Base-by-base conservation (phyloP, 2,888 invertebrate species). In the Polyommatus iphigenia region DNA sequence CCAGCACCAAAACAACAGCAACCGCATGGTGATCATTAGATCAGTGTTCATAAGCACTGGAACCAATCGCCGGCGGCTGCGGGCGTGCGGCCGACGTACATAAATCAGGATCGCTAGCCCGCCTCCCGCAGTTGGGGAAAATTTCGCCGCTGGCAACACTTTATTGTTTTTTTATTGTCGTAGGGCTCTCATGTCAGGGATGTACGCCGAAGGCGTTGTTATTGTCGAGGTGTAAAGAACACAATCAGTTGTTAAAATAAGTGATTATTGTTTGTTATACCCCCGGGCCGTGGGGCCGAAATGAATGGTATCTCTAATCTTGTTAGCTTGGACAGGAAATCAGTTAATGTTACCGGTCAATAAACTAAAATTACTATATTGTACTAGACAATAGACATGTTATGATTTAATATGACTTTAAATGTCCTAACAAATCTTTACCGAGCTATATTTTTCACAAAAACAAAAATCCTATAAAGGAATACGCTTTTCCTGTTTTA, bases 71-170 rank as follows among this genome's bases (percentile, higher is more conserved):
- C 81, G 76, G 79, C 82, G 84, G 82, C 78, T 81, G 79, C 80
- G 85, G 82, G 80, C 81, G 84, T 85, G 85, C 83, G 79, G 78
- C 81, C 80, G 82, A 85, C 79, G 81, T 82, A 83, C 81, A 81
- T 86, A 85, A 85, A 84, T 82, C 85, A 84, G 82, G 83, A 80
- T 81, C 82, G 81, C 82, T 80, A 82, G 80, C 81, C 84, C 81
- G 82, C 80, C 80, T 80, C 80, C 82, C n/a, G 72, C 72, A 72
- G 24, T 72, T 41, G 72, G 72, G 72, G 72, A 41, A 36, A 72
- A 72, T 20, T 72, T 72, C 8, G 72, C 72, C 72, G 41, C 72
- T 72, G 72, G 72, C 72, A 72, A 72, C 72, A 72, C 41, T 72
- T 72, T 36, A 41, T 72, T 72, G 72, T 72, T 72, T 72, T 72